phyloP scores from a whole-genome alignment of 2,113 vertebrate species.

The Baryphthengus martii region DNA sequence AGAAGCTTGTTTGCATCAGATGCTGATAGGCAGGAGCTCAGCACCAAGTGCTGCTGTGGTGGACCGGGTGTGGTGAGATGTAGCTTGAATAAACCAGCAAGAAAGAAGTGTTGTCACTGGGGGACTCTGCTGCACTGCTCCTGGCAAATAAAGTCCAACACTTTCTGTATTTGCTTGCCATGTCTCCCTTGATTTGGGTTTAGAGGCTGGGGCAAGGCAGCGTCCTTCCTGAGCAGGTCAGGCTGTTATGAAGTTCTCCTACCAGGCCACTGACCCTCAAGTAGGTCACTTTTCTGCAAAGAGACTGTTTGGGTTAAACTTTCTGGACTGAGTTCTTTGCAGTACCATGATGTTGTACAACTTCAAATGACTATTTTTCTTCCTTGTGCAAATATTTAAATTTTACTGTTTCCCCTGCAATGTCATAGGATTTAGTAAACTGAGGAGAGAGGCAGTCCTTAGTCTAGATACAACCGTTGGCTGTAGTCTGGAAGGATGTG shows the following conservation, averaged over 20 bases:
- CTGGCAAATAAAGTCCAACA: no score
- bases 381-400: background rate
- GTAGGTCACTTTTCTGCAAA: background rate
- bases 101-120: background rate
- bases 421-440: background rate
- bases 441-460: background rate
- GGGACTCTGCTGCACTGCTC: background rate
- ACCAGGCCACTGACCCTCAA: background rate
- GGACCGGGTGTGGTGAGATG: background rate
- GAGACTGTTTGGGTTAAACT: background rate
- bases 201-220: background rate
- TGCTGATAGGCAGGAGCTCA: background rate
- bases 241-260: background rate
- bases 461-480: background rate
- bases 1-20: background rate
- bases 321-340: background rate
- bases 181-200: background rate
- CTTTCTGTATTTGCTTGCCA: no score
- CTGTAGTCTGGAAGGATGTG: background rate
- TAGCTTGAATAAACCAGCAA: background rate
- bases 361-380: conserved; percentile 35
- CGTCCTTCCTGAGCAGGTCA: background rate
- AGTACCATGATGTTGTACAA: background rate
- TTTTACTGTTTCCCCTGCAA: background rate
- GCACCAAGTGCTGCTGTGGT: background rate